Percentiles rank a stretch among this genome's conserved stretches.
phyloP scores from a whole-genome alignment of 2,797 vertebrate species.

The Thaleichthys pacificus region DNA sequence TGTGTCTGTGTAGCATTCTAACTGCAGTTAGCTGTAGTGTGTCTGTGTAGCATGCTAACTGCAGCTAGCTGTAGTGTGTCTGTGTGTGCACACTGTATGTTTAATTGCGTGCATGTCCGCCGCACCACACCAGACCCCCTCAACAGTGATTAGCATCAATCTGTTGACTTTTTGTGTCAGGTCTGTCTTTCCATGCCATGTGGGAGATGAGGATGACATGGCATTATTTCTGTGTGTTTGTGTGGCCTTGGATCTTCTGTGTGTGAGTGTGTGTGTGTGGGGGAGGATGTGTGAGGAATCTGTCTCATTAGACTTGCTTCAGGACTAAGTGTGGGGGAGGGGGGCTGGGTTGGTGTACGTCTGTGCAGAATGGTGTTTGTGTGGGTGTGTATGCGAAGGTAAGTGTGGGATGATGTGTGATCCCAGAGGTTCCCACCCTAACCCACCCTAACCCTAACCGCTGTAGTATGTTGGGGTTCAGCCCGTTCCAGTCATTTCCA shows the following conservation, averaged over 20 bases:
- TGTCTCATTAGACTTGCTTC: too few relatives aligned
- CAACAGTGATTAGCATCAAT: slow-evolving; percentile 62
- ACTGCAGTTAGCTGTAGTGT: background rate
- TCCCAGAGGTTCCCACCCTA: too few relatives aligned
- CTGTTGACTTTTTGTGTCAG: slow-evolving; percentile 44
- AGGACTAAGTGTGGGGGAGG: too few relatives aligned
- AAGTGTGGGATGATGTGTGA: background rate
- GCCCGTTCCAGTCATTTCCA: too few relatives aligned
- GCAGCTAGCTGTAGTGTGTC: slow-evolving; percentile 16
- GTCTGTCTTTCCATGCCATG: slow-evolving; percentile 23
- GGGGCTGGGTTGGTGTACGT: too few relatives aligned
- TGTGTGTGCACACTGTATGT: slow-evolving; percentile 4
- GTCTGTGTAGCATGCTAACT: background rate
- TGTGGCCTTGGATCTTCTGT: too few relatives aligned
- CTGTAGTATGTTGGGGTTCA: background rate
- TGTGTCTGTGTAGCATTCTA: slow-evolving; percentile 1
- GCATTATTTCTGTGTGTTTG: slow-evolving; percentile 33
- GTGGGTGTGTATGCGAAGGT: slow-evolving; percentile 4
- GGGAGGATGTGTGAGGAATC: too few relatives aligned
- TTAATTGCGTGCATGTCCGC: background rate
- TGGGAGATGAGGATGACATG: slow-evolving; percentile 51
- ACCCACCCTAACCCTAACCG: background rate
- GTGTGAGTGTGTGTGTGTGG: too few relatives aligned
- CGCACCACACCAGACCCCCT: slow-evolving; percentile 20
- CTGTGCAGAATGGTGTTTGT: too few relatives aligned